Conservation (phyloP, 2,888 invertebrate species). For the Polyommatus iphigenia region DNA sequence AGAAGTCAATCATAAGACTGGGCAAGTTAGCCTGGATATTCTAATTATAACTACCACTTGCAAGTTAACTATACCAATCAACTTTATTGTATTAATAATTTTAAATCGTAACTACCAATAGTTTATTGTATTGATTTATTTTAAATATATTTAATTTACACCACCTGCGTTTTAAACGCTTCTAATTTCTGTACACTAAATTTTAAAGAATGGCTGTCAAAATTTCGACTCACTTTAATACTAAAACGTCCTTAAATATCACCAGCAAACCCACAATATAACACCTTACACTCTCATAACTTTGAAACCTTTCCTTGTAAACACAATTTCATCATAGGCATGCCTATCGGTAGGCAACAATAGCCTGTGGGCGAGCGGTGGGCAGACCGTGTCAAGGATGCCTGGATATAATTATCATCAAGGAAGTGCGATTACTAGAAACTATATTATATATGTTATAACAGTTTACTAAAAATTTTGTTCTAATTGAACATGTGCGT, state of each 20-base stretch:
- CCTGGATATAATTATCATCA: constrained; percentile 44
- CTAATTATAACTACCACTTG: too few species aligned
- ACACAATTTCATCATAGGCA: constrained; percentile 15
- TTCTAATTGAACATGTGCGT: not conserved
- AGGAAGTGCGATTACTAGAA: constrained; percentile 31
- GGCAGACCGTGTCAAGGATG: constrained; percentile 69
- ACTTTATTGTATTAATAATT: too few species aligned
- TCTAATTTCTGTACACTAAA: not conserved
- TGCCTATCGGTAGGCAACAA: constrained; percentile 40
- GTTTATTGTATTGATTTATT: too few species aligned
- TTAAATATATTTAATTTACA: too few species aligned
- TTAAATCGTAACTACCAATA: too few species aligned
- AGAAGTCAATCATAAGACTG: too few species aligned
- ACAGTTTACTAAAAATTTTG: not conserved
- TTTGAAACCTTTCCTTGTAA: constrained; percentile 6
- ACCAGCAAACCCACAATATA: not conserved
- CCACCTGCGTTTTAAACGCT: too few species aligned
- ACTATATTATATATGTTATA: constrained; percentile 35
- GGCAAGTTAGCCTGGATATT: too few species aligned
- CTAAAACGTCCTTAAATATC: not conserved
- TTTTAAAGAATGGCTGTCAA: not conserved
- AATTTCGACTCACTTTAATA: not conserved
- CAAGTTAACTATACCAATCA: too few species aligned
- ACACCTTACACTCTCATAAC: not conserved
- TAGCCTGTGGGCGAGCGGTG: constrained; percentile 54